A percentile compares a stretch with the other conserved stretches of the same genome.
Conservation (phyloP, 2,797 vertebrate species). For the Lagorchestes hirsutus region DNA sequence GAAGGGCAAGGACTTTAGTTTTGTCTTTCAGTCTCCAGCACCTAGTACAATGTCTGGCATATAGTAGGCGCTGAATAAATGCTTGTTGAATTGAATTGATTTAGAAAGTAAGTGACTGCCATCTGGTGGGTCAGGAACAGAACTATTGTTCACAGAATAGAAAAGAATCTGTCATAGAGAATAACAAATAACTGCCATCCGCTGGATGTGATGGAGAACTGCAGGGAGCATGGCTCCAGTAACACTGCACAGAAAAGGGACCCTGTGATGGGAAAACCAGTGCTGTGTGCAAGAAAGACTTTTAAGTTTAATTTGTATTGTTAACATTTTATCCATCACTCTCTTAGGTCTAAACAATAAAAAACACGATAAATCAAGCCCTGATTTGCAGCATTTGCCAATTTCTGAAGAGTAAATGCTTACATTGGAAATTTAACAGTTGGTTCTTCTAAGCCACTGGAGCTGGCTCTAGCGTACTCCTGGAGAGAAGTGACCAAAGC, state of each 20-base stretch:
- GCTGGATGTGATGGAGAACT: neutral
- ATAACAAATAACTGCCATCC: neutral
- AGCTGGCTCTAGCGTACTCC: too few relatives aligned
- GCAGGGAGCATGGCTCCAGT: neutral
- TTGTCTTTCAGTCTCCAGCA: neutral
- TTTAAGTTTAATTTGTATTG: neutral
- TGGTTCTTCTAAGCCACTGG: neutral
- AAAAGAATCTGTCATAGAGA: too few relatives aligned
- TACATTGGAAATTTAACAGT: neutral
- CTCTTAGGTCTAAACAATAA: neutral
- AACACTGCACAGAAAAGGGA: neutral
- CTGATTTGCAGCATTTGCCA: neutral
- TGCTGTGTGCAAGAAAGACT: neutral
- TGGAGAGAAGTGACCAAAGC: neutral
- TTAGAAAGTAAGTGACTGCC: neutral
- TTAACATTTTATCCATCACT: neutral
- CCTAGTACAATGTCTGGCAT: neutral
- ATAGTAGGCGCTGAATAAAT: neutral
- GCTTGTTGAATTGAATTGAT: neutral
- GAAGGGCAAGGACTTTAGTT: neutral
- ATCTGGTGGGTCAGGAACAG: neutral
- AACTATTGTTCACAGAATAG: neutral
- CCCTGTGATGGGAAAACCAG: neutral
- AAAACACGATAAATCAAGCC: neutral
- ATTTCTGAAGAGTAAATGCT: neutral